Conservation (phyloP, 2,888 invertebrate genomes). For the Rhagonycha fulva region DNA sequence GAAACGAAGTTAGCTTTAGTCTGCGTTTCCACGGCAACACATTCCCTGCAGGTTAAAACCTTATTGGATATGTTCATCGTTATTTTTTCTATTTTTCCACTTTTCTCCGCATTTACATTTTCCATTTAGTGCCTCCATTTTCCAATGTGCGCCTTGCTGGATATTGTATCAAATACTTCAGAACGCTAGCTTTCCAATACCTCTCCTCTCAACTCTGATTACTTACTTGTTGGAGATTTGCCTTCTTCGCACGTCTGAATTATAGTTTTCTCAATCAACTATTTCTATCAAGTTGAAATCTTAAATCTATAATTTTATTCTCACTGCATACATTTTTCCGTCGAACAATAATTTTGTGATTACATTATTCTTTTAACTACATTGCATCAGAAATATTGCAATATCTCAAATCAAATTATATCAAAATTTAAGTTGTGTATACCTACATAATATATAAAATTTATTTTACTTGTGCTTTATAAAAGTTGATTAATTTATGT, state of each 20-base stretch:
- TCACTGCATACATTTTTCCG: background rate
- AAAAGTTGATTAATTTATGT: background rate
- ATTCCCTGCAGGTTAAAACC: conserved; percentile 55
- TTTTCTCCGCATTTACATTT: conserved; percentile 51
- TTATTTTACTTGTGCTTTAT: background rate
- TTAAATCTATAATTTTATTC: background rate
- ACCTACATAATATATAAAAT: background rate
- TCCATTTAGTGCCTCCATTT: conserved; percentile 52
- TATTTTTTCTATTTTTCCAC: conserved; percentile 53
- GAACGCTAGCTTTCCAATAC: conserved; percentile 29
- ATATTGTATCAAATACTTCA: conserved; percentile 42
- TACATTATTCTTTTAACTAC: background rate
- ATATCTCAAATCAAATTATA: background rate
- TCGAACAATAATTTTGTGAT: background rate
- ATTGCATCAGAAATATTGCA: background rate
- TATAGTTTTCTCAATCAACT: conserved; percentile 39
- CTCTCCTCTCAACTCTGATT: conserved; percentile 27
- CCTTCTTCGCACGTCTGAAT: conserved; percentile 27
- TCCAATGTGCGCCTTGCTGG: conserved; percentile 45
- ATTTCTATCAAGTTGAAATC: conserved; percentile 27
- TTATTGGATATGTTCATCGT: conserved; percentile 56
- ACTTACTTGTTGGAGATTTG: conserved; percentile 36
- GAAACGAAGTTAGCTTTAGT: conserved; percentile 49
- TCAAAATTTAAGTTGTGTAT: background rate
- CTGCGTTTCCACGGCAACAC: conserved; percentile 51